Conservation (phyloP, 2,888 invertebrate genomes). For the Bombylius major region DNA sequence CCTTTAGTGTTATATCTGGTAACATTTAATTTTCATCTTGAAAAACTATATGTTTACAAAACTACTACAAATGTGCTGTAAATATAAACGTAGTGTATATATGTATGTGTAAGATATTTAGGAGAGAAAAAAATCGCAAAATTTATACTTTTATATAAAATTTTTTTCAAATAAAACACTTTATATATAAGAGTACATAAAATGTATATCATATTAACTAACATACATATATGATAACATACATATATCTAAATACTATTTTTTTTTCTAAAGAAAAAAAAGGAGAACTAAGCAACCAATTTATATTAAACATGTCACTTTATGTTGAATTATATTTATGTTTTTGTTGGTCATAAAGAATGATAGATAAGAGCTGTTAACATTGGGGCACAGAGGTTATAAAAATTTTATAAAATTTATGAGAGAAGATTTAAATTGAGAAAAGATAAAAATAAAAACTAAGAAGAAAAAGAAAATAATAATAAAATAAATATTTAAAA, state of each 20-base stretch:
- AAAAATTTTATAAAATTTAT: background rate
- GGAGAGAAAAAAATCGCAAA: too few species aligned
- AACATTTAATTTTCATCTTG: too few species aligned
- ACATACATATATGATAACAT: background rate
- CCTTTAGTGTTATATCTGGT: too few species aligned
- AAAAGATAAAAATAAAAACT: too few species aligned
- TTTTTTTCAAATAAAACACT: background rate
- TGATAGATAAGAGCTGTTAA: conserved; percentile 7
- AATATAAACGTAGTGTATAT: too few species aligned
- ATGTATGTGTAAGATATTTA: too few species aligned
- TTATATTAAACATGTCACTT: conserved; percentile 5
- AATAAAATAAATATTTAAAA: too few species aligned
- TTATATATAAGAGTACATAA: background rate
- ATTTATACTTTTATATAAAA: background rate
- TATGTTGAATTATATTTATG: conserved; percentile 5
- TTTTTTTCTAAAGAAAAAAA: background rate
- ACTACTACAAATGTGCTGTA: too few species aligned
- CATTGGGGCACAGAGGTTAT: conserved; percentile 2
- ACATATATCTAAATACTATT: background rate
- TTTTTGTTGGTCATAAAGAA: conserved; percentile 1
- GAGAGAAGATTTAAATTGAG: too few species aligned
- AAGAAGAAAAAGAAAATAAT: too few species aligned
- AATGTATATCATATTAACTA: background rate
- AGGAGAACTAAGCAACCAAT: background rate
- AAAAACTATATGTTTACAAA: too few species aligned